Base-by-base conservation (phyloP, 2,797 vertebrate species). In the Catostomus latipinnis region DNA sequence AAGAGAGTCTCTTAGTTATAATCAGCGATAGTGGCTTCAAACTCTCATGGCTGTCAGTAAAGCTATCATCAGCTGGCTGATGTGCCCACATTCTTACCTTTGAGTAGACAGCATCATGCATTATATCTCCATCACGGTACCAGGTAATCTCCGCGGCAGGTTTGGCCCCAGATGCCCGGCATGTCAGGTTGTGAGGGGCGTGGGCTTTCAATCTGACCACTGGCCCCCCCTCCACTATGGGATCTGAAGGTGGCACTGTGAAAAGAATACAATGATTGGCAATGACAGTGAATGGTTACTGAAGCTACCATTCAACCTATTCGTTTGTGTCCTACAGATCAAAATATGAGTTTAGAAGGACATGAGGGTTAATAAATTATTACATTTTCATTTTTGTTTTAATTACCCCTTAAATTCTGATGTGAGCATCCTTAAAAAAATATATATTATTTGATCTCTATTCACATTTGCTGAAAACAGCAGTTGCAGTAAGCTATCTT, bases 71-170 rank as follows among this genome's bases (percentile, higher is more conserved):
- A 18, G 49, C 14, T 43, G 58, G 12, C 43, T 12, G 58, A 63
- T 49, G 9, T 18, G 45, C 85, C 11, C 13, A 13, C 11, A 18
- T 6, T 65, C 80, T 60, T 84, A 97, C 96, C 95, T 97, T 96
- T 62, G 90, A 91, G 88, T 96, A 96, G 79, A 94, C 84, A 6
- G 93, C 93, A 0, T 90, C 86, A 10, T 95, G 93, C 92, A 96
- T 92, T 79, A 92, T 92, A 89, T 96, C 92, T 71, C 96, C 96
- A 18, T 97, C 95, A 76, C 94, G 90, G 89, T 96, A 96, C 96
- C 96, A 97, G 81, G 94, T 94, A 89, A 97, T 95, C 81, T 96
- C 95, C 45, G 96, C 95, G 0, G 93, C 94, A 45, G 96, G 96
- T 79, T 94, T 97, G 85, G 95, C 95, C 56, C 86, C 94, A 0